Conservation (phyloP, 2,797 vertebrate species). For the Heteromormyrus szaboi region DNA sequence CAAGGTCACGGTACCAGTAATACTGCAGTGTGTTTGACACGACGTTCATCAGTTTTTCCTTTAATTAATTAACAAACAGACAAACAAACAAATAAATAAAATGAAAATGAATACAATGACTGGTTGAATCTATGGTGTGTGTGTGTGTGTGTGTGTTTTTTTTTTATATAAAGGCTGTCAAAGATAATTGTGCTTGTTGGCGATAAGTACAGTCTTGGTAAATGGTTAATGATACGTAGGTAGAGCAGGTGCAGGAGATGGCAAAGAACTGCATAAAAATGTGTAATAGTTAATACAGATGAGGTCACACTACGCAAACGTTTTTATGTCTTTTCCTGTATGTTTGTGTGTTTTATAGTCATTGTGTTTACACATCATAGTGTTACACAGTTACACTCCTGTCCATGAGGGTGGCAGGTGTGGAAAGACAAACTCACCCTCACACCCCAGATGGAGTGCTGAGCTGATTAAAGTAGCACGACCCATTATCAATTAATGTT, state of each 20-base stretch:
- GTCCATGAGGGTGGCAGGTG: neutral
- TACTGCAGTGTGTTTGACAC: neutral
- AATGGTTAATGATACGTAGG: neutral
- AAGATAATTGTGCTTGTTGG: neutral
- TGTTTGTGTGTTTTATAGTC: neutral
- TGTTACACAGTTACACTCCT: neutral
- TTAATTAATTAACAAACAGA: neutral
- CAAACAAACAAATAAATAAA: neutral
- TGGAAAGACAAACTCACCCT: neutral
- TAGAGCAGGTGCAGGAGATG: neutral
- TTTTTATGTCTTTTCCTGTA: neutral
- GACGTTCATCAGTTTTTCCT: neutral
- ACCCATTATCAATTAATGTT: neutral
- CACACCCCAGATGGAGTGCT: neutral
- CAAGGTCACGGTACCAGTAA: neutral
- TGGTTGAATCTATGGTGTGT: neutral
- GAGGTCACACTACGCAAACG: neutral
- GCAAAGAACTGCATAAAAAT: neutral
- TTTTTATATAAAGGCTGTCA: neutral
- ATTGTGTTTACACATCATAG: neutral
- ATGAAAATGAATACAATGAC: neutral
- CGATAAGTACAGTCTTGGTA: neutral
- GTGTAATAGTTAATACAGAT: neutral
- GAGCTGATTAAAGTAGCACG: neutral
- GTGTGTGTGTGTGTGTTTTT: neutral